Evolutionary conservation across 2,113 vertebrate genomes (phyloP), one percentile per base, ranked within the genome.

Genomic region (Cranoglanis bouderius): DNA sequence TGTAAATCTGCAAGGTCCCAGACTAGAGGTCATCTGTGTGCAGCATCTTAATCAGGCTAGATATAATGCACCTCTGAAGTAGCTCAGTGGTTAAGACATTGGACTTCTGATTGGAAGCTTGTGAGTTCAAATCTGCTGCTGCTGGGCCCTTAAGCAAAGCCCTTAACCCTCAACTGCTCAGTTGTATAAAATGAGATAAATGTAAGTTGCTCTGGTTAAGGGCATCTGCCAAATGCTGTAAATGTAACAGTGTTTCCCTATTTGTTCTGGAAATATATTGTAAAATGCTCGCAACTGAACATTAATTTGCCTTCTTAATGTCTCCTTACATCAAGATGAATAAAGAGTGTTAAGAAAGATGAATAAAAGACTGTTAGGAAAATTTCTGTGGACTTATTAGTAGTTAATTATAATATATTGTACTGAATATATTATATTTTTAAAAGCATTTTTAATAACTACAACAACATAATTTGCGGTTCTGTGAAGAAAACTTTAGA

Each of bases 291-390:
- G 91, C 87, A 88, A 87, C 91, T 93, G 88, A 87, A 91, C 89
- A 93, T 93, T 93, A 94, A 91, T 90, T 92, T 92, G 91, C 84
- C 91, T 67, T 90, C 93, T 94, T 93, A 93, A 94, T 92, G 82
- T 82, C 85, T 46, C 24, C 13, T 32, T 67, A 14, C 12, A 35
- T 67, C 65, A n/a, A 67, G 65, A 67, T 32, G 12, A 67, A 32
- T 67, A 63, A 63, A 29, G 61, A 65, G 10, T 65, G 29, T 65
- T n/a, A 65, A n/a, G 10, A 61, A 61, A 57, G 21, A 61, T 61
- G 59, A 24, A 61, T 24, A 26, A 63, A 63, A 21, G 57, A 29
- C 8, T 10, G 24, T 29, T 63, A 29, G 61, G 9, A 63, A 63
- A 67, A 67, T 16, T n/a, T n/a, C 12, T 67, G 63, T 67, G 35